These are phyloP conservation scores for Gavia stellata DNA, from an alignment of 2,113 vertebrate species.

Conservation along the genomic window DNA sequence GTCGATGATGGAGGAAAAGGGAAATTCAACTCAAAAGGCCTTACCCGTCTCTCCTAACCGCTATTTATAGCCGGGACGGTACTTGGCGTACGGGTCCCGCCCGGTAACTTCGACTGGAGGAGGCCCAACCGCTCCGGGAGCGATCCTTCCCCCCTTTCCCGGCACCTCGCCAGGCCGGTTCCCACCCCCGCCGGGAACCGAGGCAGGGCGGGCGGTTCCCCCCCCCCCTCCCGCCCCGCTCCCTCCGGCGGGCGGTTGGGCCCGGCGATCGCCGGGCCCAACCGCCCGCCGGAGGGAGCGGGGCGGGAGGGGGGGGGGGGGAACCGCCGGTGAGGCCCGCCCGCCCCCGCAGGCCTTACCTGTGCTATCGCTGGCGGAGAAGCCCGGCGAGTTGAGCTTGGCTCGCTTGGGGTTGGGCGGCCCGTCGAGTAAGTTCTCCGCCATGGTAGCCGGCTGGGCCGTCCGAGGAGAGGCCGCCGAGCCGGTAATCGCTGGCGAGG, in stretches of 20 bases:
- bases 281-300: neutral
- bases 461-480: conserved; percentile 44
- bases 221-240: neutral
- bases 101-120: conserved; percentile 14
- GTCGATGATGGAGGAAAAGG: neutral
- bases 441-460: conserved; percentile 79
- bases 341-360: conserved; percentile 72
- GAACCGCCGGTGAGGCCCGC: neutral
- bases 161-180: neutral
- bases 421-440: conserved; percentile 94
- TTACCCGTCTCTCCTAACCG: neutral
- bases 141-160: neutral
- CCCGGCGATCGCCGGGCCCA: neutral
- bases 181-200: neutral
- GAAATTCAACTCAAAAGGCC: neutral
- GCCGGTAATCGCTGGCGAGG: neutral
- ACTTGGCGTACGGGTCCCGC: neutral
- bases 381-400: conserved; percentile 91
- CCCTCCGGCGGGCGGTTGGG: neutral
- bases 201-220: neutral
- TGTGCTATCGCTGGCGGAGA: conserved; percentile 88
- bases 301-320: neutral
- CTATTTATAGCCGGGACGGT: conserved; percentile 30
- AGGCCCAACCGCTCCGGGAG: neutral
- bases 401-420: conserved; percentile 90